Percentiles rank a stretch among this genome's conserved stretches.
These are phyloP conservation scores for Sebastes ruberrimus DNA, from an alignment of 2,797 vertebrate species.

Conservation along the genomic window DNA sequence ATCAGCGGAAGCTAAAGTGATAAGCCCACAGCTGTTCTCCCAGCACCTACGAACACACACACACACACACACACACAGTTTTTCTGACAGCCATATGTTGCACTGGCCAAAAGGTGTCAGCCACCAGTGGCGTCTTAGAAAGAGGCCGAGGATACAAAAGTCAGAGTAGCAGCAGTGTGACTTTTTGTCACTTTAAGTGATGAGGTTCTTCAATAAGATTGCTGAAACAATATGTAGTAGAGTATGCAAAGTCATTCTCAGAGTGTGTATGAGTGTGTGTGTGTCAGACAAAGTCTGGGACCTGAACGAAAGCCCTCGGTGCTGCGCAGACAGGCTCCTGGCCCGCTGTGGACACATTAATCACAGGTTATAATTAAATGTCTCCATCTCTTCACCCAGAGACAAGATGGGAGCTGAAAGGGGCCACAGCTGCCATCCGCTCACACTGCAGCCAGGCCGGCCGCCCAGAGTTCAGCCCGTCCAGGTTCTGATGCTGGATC, in stretches of 20 bases:
- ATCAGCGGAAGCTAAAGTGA: constrained; percentile 54
- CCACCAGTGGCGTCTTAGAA: constrained; percentile 25
- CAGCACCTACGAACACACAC: constrained; percentile 6
- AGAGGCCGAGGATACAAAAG: constrained; percentile 8
- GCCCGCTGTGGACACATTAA: constrained; percentile 55
- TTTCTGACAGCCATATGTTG: constrained; percentile 60
- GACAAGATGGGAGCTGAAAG: constrained; percentile 44
- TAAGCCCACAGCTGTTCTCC: constrained; percentile 64
- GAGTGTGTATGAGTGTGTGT: not conserved
- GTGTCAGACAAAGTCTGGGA: constrained; percentile 2
- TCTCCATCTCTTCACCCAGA: constrained; percentile 60
- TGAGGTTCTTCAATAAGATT: not conserved
- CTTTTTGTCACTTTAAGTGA: constrained; percentile 42
- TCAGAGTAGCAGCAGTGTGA: constrained; percentile 18
- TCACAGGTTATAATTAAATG: constrained; percentile 71
- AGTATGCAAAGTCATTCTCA: not conserved
- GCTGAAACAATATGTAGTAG: not conserved
- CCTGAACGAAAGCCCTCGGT: constrained; percentile 24
- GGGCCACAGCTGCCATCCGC: constrained; percentile 29
- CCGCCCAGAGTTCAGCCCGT: constrained; percentile 3
- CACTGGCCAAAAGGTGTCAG: constrained; percentile 52
- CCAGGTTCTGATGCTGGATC: constrained; percentile 40
- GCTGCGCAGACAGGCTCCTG: constrained; percentile 40
- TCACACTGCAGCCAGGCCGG: constrained; percentile 8
- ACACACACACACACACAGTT: constrained; percentile 19